These are phyloP conservation scores for Labroides dimidiatus DNA, from an alignment of 2,797 vertebrate species.

Conservation along the genomic window DNA sequence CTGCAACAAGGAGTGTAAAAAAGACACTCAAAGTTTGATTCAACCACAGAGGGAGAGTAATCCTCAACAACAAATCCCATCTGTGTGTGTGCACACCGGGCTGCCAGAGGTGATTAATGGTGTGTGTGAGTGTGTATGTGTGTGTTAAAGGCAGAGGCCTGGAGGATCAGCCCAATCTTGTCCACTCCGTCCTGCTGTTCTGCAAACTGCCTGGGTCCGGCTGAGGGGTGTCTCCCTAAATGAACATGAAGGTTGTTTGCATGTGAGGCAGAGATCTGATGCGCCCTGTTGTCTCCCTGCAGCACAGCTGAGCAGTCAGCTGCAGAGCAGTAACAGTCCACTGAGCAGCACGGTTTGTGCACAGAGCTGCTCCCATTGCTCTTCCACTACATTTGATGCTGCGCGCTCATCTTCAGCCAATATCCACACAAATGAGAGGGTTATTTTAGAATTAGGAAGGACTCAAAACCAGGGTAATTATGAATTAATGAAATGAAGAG, in stretches of 20 bases:
- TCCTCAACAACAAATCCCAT: slow-evolving; percentile 19
- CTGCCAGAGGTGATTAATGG: slow-evolving; percentile 60
- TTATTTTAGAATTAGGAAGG: slow-evolving; percentile 30
- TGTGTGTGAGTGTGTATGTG: background rate
- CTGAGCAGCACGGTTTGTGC: slow-evolving; percentile 62
- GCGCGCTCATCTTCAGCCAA: slow-evolving; percentile 10
- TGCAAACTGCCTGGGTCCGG: slow-evolving; percentile 34
- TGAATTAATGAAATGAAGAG: slow-evolving; percentile 25
- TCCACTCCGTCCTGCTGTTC: slow-evolving; percentile 51
- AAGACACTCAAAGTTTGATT: slow-evolving; percentile 18
- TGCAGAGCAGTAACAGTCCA: slow-evolving; percentile 66
- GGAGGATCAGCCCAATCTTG: slow-evolving; percentile 25
- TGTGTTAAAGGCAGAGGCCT: slow-evolving; percentile 23
- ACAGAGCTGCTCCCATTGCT: slow-evolving; percentile 39
- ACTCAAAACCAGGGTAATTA: slow-evolving; percentile 14
- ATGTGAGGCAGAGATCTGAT: slow-evolving; percentile 39
- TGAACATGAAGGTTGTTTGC: slow-evolving; percentile 38
- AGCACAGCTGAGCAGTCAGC: slow-evolving; percentile 61
- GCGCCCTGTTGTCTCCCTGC: slow-evolving; percentile 46
- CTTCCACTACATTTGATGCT: slow-evolving; percentile 64
- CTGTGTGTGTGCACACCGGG: slow-evolving; percentile 35
- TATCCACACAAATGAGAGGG: slow-evolving; percentile 33
- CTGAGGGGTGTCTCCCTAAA: slow-evolving; percentile 30
- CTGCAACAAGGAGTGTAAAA: background rate
- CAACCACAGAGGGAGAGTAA: background rate